phyloP scores from a whole-genome alignment of 2,113 vertebrate genomes.

The Oceanites oceanicus region DNA sequence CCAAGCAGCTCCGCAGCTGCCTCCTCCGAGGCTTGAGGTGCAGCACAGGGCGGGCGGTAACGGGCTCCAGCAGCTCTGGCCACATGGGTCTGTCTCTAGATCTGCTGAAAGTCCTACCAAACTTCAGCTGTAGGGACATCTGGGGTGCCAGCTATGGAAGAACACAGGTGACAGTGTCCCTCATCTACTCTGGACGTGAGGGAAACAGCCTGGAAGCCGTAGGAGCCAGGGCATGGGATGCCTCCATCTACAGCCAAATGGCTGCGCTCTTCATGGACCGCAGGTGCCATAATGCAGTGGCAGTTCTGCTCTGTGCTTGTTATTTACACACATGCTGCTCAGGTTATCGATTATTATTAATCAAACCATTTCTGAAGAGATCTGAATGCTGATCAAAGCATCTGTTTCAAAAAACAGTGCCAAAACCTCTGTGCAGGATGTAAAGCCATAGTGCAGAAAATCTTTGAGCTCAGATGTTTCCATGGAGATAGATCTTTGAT shows the following conservation, averaged over 20 bases:
- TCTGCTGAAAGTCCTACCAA: neutral
- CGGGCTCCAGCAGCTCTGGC: neutral
- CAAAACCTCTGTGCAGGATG: neutral
- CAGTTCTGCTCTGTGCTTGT: rapidly evolving
- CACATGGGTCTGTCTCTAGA: neutral
- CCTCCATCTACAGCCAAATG: neutral
- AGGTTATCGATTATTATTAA: neutral
- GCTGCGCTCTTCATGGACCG: rapidly evolving
- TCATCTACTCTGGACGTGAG: neutral
- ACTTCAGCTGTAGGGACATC: neutral
- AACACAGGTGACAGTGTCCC: rapidly evolving
- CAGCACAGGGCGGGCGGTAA: neutral
- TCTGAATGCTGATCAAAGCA: neutral
- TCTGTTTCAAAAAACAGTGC: neutral
- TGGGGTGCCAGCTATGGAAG: neutral
- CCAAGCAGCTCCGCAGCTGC: neutral
- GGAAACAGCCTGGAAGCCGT: neutral
- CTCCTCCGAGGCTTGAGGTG: rapidly evolving
- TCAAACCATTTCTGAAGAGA: neutral
- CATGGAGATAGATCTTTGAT: conserved; percentile 73
- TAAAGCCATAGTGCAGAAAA: conserved; percentile 42
- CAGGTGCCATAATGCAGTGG: rapidly evolving
- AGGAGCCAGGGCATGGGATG: neutral
- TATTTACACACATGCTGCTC: neutral
- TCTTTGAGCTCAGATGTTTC: conserved; percentile 66